phyloP scores from a whole-genome alignment of 2,113 vertebrate species.

The Ellobius talpinus region DNA sequence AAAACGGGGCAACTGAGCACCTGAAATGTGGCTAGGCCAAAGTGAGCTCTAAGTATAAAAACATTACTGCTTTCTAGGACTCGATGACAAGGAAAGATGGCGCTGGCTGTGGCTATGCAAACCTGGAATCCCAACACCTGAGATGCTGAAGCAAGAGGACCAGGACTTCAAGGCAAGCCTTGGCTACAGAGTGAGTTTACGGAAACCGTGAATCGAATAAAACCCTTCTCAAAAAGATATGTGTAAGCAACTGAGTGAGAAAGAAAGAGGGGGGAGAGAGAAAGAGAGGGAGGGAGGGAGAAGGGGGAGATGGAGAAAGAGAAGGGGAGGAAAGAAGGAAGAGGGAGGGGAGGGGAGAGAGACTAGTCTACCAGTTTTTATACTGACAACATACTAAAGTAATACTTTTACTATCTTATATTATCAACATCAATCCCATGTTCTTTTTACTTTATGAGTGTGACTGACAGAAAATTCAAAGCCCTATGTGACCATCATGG shows the following conservation, averaged over 20 bases:
- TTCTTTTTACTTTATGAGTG: neutral
- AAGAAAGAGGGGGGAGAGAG: neutral
- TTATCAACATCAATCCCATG: slow-evolving; percentile 8
- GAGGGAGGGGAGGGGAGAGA: no score
- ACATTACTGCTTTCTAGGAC: neutral
- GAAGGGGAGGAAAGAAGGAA: neutral
- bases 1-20: neutral
- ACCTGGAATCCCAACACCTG: neutral
- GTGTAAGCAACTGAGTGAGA: neutral
- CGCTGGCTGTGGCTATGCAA: neutral
- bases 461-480: neutral
- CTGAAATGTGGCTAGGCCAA: neutral
- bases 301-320: neutral
- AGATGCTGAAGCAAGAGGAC: neutral
- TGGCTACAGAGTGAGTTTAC: neutral
- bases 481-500: neutral
- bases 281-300: neutral
- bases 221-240: neutral
- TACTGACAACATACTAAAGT: neutral
- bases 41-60: neutral
- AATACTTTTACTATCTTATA: neutral
- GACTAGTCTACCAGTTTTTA: neutral
- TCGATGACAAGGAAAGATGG: neutral
- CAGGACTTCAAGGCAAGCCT: neutral
- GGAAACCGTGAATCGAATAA: neutral